These are phyloP conservation scores for Ischnus inquisitorius DNA, from an alignment of 2,888 invertebrate species.

Conservation along the genomic window DNA sequence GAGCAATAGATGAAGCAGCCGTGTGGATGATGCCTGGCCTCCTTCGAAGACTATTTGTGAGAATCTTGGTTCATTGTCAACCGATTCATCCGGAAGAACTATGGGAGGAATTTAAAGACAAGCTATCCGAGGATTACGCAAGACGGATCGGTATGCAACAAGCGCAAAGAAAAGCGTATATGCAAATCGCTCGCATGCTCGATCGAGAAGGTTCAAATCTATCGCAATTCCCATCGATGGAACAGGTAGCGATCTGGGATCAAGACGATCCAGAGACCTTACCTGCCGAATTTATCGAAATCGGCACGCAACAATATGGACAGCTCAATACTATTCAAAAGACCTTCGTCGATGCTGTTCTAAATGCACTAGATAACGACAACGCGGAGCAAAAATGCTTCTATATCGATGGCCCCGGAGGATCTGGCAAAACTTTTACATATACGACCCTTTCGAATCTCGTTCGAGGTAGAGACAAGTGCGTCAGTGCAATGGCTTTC, in stretches of 20 bases:
- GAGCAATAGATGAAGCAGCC: not conserved
- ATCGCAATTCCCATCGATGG: conserved; percentile 53
- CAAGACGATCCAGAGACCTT: conserved; percentile 12
- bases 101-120: not conserved
- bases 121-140: not conserved
- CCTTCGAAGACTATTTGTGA: too few relatives aligned
- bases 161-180: not conserved
- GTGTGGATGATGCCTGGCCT: not conserved
- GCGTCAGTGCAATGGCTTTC: conserved; percentile 74
- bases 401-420: conserved; percentile 17
- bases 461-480: conserved; percentile 58
- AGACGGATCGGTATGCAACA: not conserved
- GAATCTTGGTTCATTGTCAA: too few relatives aligned
- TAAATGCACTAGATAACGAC: conserved; percentile 53
- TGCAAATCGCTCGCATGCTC: not conserved
- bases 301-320: conserved; percentile 9
- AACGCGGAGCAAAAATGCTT: not conserved
- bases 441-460: conserved; percentile 66
- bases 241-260: not conserved
- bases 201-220: not conserved
- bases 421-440: not conserved
- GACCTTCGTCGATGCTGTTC: conserved; percentile 66
- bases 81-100: not conserved
- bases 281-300: not conserved
- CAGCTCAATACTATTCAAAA: conserved; percentile 44